These are phyloP conservation scores for Ormia ochracea DNA, from an alignment of 2,888 invertebrate species.

Conservation along the genomic window DNA sequence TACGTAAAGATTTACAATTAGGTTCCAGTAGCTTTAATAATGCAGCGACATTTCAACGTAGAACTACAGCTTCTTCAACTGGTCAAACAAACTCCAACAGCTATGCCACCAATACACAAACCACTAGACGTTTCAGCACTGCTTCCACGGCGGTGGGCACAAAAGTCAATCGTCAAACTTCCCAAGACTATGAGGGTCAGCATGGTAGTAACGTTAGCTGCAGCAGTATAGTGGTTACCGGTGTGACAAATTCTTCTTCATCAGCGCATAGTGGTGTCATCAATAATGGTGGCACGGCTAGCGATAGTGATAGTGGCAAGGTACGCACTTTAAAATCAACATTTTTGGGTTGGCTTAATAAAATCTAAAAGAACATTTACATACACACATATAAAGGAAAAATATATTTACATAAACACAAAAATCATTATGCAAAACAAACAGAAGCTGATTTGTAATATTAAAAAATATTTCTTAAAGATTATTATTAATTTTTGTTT, in stretches of 20 bases:
- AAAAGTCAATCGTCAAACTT: conserved; percentile 60
- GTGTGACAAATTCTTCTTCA: conserved; percentile 64
- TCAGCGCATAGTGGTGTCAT: conserved; percentile 62
- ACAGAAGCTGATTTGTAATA: conserved; percentile 42
- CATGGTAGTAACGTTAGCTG: conserved; percentile 54
- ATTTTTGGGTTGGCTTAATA: conserved; percentile 76
- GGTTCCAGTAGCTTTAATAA: conserved; percentile 65
- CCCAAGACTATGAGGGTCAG: conserved; percentile 47
- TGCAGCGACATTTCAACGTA: conserved; percentile 58
- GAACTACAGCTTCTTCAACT: conserved; percentile 25
- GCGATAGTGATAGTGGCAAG: conserved; percentile 76
- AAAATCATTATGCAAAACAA: conserved; percentile 42
- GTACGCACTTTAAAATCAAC: conserved; percentile 77
- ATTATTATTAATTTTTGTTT: conserved; percentile 28
- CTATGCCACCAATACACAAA: conserved; percentile 32
- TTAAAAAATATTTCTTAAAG: conserved; percentile 40
- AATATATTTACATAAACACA: conserved; percentile 37
- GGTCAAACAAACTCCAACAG: conserved; percentile 54
- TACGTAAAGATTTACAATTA: conserved; percentile 72
- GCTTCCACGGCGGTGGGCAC: conserved; percentile 68
- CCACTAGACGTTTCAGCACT: conserved; percentile 70
- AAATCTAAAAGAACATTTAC: conserved; percentile 70
- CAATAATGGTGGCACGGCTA: conserved; percentile 60
- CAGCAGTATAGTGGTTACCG: conserved; percentile 46
- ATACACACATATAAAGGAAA: conserved; percentile 37